Percentiles rank a stretch among this genome's conserved stretches.
phyloP scores from a whole-genome alignment of 2,113 vertebrate genomes.

The Scartelaos histophorus region DNA sequence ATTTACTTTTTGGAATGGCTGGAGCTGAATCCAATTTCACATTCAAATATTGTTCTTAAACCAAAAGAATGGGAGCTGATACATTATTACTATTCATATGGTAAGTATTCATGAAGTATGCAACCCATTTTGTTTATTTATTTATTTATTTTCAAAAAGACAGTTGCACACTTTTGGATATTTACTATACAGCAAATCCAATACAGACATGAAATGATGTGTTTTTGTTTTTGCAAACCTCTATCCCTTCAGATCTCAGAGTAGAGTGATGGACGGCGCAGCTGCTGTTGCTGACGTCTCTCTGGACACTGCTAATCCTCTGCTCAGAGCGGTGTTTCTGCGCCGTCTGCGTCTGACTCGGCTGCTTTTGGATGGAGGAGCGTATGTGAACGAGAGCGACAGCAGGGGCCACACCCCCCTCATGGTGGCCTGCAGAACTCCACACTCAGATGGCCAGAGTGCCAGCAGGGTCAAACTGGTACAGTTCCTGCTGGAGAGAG shows the following conservation, averaged over 20 bases:
- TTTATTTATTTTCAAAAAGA: neutral
- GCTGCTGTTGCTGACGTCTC: constrained; percentile 19
- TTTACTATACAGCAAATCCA: neutral
- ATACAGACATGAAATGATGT: neutral
- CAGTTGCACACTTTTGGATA: neutral
- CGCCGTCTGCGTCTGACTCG: constrained; percentile 88
- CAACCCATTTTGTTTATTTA: too few relatives aligned
- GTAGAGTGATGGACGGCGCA: constrained; percentile 50
- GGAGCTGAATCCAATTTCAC: too few relatives aligned
- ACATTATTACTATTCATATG: too few relatives aligned
- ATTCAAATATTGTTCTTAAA: too few relatives aligned
- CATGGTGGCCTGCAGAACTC: constrained; percentile 89
- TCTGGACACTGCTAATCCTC: constrained; percentile 78
- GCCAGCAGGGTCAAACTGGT: constrained; percentile 86
- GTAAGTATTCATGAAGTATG: too few relatives aligned
- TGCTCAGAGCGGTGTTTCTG: constrained; percentile 89
- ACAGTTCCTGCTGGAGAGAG: constrained; percentile 88
- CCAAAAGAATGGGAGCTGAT: too few relatives aligned
- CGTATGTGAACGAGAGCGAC: constrained; percentile 93
- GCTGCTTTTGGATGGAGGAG: constrained; percentile 88
- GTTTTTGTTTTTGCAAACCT: constrained; percentile 30
- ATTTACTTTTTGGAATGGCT: neutral
- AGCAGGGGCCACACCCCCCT: constrained; percentile 87
- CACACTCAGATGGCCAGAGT: constrained; percentile 83
- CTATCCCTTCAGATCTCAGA: neutral